Evolutionary conservation across 2,888 invertebrate genomes (phyloP).

Genomic region (Sericinus montela): DNA sequence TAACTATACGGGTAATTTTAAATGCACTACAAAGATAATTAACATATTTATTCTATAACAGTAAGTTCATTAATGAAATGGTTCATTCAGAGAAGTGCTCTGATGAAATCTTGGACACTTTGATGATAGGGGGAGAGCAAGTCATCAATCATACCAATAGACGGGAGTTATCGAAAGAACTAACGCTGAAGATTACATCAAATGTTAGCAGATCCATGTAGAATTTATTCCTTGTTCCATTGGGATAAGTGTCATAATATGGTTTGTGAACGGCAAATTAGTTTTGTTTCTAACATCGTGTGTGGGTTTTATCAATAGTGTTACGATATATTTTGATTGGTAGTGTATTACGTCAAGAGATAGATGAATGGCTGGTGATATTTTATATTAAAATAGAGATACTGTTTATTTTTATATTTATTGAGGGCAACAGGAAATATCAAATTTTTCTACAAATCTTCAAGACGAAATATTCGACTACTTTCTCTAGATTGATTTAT

Average conservation of each 20-base stretch:
- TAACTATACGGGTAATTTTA: too few species aligned
- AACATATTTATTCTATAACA: too few species aligned
- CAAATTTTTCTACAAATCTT: too few species aligned
- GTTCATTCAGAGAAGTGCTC: not conserved
- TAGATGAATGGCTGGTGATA: too few species aligned
- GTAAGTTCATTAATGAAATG: not conserved
- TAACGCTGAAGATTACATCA: not conserved
- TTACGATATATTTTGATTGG: slow-evolving; percentile 11
- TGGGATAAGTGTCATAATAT: not conserved
- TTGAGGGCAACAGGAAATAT: too few species aligned
- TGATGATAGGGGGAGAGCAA: not conserved
- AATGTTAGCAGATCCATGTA: not conserved
- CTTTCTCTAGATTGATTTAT: too few species aligned
- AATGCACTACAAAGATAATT: too few species aligned
- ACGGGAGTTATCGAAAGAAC: slow-evolving; percentile 11
- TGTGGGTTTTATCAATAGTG: slow-evolving; percentile 18
- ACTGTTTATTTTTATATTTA: too few species aligned
- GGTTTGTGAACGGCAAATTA: not conserved
- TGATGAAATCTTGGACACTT: not conserved
- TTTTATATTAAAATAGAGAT: too few species aligned
- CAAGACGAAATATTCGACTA: too few species aligned
- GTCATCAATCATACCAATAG: slow-evolving; percentile 6
- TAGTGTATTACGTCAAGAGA: slow-evolving; percentile 2
- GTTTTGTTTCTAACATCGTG: slow-evolving; percentile 9
- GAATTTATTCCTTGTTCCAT: not conserved